These are phyloP conservation scores for Carassius auratus DNA, from an alignment of 2,113 vertebrate genomes.

Conservation along the genomic window DNA sequence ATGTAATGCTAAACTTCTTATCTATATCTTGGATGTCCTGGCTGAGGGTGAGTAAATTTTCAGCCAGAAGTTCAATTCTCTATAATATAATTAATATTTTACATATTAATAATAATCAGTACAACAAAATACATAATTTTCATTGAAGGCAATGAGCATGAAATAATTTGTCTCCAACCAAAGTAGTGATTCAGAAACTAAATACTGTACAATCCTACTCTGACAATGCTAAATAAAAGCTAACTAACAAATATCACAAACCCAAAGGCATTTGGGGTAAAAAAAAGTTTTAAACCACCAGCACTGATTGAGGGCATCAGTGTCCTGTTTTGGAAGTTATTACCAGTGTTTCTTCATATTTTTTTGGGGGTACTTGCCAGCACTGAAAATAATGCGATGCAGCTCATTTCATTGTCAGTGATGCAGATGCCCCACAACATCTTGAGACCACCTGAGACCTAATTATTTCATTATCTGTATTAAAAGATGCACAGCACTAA, in stretches of 20 bases:
- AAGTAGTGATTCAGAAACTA: not conserved
- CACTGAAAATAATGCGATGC: not conserved
- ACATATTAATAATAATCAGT: not conserved
- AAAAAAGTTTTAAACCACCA: not conserved
- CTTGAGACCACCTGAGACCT: constrained; percentile 34
- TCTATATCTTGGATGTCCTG: not conserved
- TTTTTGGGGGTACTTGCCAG: constrained; percentile 2
- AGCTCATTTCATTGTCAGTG: constrained; percentile 7
- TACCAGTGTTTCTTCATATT: not conserved
- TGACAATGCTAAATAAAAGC: not conserved
- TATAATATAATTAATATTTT: not conserved
- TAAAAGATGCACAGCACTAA: constrained; percentile 26
- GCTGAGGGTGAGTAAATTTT: not conserved
- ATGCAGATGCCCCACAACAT: constrained; percentile 5
- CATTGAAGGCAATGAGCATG: not conserved
- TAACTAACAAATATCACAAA: not conserved
- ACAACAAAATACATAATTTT: not conserved
- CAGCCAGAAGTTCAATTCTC: not conserved
- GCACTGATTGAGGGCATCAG: constrained; percentile 12
- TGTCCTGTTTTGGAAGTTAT: not conserved
- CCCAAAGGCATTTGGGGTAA: not conserved
- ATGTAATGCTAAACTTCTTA: not conserved
- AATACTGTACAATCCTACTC: not conserved
- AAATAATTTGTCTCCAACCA: not conserved
- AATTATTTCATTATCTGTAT: constrained; percentile 31